Percentiles rank a stretch among this genome's conserved stretches.
Conservation (phyloP, 2,113 vertebrate species). For the Odontophorus gujanensis region DNA sequence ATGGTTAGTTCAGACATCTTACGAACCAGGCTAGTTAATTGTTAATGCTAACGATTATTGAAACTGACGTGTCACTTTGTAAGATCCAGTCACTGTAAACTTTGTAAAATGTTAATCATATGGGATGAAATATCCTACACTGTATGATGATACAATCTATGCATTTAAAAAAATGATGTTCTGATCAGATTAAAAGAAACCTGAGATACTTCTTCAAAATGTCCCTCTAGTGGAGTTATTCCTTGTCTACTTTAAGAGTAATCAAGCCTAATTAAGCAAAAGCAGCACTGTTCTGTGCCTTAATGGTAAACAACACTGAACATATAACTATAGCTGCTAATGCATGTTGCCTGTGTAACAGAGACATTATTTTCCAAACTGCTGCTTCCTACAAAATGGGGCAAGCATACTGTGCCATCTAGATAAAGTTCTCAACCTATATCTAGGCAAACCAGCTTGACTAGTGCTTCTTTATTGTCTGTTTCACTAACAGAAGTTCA, state of each 20-base stretch:
- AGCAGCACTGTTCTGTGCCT: not conserved
- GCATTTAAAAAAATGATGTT: not conserved
- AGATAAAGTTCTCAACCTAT: not conserved
- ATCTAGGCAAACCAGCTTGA: not conserved
- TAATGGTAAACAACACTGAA: not conserved
- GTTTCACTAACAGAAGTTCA: not conserved
- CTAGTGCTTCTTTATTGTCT: not conserved
- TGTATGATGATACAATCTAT: not conserved
- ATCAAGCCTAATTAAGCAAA: slow-evolving; percentile 1
- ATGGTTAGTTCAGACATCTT: not conserved
- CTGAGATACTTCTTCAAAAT: not conserved
- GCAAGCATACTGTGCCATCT: not conserved
- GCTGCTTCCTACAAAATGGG: not conserved
- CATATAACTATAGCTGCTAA: not conserved
- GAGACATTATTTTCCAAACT: not conserved
- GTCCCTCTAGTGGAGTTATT: not conserved
- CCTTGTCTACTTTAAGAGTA: not conserved
- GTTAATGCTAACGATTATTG: not conserved
- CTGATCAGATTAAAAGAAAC: not conserved
- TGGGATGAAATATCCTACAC: not conserved
- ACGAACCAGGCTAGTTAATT: not conserved
- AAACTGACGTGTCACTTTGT: slow-evolving; percentile 20
- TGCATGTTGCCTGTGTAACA: not conserved
- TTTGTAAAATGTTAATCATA: slow-evolving; percentile 32
- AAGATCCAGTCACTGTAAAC: slow-evolving; percentile 28